These are phyloP conservation scores for Atta colombica DNA, from an alignment of 1,140 invertebrate species.

Conservation along the genomic window DNA sequence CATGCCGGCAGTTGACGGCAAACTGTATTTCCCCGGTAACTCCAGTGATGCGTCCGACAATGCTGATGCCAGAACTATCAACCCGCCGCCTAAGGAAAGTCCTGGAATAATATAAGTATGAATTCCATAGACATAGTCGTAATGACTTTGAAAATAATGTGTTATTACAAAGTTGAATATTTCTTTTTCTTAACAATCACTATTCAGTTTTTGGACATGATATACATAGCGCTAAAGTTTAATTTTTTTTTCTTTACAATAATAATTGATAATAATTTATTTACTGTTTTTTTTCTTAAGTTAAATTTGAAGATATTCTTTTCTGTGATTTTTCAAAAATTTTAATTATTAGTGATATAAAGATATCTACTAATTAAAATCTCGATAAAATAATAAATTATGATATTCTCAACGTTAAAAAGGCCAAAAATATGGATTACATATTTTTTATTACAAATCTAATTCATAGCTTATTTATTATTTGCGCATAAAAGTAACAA, in stretches of 20 bases:
- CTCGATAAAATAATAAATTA: not conserved
- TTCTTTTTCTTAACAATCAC: not conserved
- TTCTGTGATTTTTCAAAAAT: not conserved
- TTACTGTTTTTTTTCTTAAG: not conserved
- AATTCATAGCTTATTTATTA: not conserved
- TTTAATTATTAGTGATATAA: not conserved
- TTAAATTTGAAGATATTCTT: not conserved
- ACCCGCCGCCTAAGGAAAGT: conserved; percentile 88
- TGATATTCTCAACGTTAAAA: not conserved
- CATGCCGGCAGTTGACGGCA: conserved; percentile 82
- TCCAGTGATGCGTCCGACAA: conserved; percentile 89
- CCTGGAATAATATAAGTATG: conserved; percentile 86
- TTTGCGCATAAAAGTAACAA: no score
- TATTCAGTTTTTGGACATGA: not conserved
- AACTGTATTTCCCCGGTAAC: conserved; percentile 82
- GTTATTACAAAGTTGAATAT: not conserved
- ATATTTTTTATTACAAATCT: no score
- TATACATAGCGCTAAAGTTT: no score
- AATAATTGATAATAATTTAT: not conserved
- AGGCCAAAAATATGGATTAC: not conserved
- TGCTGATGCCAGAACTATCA: conserved; percentile 89
- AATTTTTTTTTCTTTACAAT: not conserved
- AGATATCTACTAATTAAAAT: not conserved
- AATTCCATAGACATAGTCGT: not conserved
- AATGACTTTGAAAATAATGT: not conserved